These are phyloP conservation scores for Melanitta fusca DNA, from an alignment of 2,797 vertebrate species.

Conservation along the genomic window DNA sequence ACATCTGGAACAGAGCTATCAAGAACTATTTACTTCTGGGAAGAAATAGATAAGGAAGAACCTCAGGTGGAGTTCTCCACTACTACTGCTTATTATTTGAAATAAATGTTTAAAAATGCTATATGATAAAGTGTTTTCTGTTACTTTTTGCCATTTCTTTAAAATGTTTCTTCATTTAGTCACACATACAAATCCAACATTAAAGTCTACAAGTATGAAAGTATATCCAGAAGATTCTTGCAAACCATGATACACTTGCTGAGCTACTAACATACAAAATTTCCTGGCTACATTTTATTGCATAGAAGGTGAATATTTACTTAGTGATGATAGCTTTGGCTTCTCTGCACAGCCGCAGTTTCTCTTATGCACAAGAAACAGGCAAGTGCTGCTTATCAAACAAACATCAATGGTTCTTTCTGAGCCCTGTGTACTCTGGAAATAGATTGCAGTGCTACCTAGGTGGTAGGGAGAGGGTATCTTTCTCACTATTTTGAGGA, in stretches of 20 bases:
- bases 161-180: not conserved
- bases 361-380: not conserved
- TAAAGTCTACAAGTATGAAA: not conserved
- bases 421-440: not conserved
- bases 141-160: not conserved
- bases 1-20: not conserved
- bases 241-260: not conserved
- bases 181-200: not conserved
- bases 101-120: not conserved
- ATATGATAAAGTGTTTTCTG: not conserved
- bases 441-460: not conserved
- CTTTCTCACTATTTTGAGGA: not conserved
- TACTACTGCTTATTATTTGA: not conserved
- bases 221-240: not conserved
- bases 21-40: not conserved
- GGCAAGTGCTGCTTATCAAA: not conserved
- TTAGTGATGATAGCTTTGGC: not conserved
- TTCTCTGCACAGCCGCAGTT: not conserved
- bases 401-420: not conserved
- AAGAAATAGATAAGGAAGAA: not conserved
- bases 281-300: not conserved
- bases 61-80: not conserved
- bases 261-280: not conserved
- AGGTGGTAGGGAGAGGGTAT: not conserved
- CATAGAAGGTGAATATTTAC: not conserved